Evolutionary conservation across 30 jellyfish, hydroid and myxozoan species (phyloP).

Genomic region (Aurelia sp.): DNA sequence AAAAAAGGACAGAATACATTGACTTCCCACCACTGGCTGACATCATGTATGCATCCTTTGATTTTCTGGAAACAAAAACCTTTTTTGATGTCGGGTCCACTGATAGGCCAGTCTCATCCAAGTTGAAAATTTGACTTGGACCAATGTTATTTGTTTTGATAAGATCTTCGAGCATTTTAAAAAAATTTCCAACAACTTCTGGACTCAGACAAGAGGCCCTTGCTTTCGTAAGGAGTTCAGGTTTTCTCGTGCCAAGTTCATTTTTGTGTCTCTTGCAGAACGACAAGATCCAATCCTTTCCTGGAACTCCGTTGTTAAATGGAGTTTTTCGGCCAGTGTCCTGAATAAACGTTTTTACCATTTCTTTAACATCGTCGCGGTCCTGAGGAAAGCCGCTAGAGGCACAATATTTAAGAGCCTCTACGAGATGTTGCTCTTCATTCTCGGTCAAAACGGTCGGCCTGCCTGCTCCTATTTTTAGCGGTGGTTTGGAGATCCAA

Average conservation of each 20-base stretch:
- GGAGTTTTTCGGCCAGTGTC: constrained; percentile 26
- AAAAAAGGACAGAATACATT: constrained; percentile 62
- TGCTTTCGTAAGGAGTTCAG: constrained; percentile 60
- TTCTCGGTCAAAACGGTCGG: constrained; percentile 22
- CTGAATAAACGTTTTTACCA: constrained; percentile 47
- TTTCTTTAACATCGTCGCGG: constrained; percentile 23
- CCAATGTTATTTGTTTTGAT: constrained; percentile 21
- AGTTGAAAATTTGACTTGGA: constrained; percentile 46
- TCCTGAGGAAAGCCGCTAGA: constrained; percentile 47
- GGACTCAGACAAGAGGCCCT: constrained; percentile 52
- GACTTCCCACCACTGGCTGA: constrained; percentile 58
- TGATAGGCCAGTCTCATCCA: constrained; percentile 72
- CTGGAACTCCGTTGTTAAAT: constrained; percentile 55
- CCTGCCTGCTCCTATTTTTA: constrained; percentile 29
- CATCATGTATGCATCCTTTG: constrained; percentile 38
- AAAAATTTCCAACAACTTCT: constrained; percentile 27
- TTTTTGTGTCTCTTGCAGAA: constrained; percentile 44
- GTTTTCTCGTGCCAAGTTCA: constrained; percentile 45
- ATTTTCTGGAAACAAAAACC: constrained; percentile 47
- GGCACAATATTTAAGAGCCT: constrained; percentile 49
- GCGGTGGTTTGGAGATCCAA: constrained; percentile 3
- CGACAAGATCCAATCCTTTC: constrained; percentile 60
- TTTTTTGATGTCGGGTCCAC: constrained; percentile 50
- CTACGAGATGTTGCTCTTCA: constrained; percentile 52
- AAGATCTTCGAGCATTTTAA: background rate